Evolutionary conservation across 1,140 invertebrate genomes (phyloP), one percentile per base, ranked within the genome.

Genomic region (Drosophila dunni): DNA sequence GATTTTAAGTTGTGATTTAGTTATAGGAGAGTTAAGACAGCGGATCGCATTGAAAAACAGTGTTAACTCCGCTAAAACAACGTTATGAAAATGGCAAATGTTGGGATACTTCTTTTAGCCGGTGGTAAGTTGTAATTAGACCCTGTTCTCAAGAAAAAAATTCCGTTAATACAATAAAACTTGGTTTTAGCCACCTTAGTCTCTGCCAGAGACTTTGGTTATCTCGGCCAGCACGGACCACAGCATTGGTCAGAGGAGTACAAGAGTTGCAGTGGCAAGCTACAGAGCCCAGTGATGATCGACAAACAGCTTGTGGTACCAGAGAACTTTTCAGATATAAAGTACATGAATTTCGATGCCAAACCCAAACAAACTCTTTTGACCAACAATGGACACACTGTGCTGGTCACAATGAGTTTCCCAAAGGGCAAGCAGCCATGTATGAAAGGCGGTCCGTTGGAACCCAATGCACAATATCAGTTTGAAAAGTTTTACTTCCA

Each of bases 211-310:
- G 84, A 78, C 36, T 90, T 90, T 42, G 82, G 82, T 1, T 90
- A 90, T 46, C 72, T 65, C 1, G 75, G 75, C 24, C 46, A 75
- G 96, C 56, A 75, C 40, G 96, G 96, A 73, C 96, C 96, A 2
- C 92, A 91, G 1, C 93, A 95, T 76, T 97, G 96, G 96, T 94
- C 94, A 7, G 93, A 96, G 33, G 92, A 94, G 1, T 96, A 94
- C 75, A 86, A 94, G 3, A 93, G 94, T 20, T 97, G 96, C 78
- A 92, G 94, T 15, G 96, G 96, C 20, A 96, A 97, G 92, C 95
- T 95, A 79, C 97, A 97, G 84, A 97, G 96, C 54, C 97, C 97
- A 0, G 97, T 97, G 45, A 96, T 97, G 81, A 97, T 97, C 58
- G 94, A 96, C 75, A 93, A 95, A 36, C 93, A 95, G 7, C 91